Percentiles rank a stretch among this genome's conserved stretches.
Conservation (phyloP, 2,888 invertebrate genomes). For the Dryomyza anilis region DNA sequence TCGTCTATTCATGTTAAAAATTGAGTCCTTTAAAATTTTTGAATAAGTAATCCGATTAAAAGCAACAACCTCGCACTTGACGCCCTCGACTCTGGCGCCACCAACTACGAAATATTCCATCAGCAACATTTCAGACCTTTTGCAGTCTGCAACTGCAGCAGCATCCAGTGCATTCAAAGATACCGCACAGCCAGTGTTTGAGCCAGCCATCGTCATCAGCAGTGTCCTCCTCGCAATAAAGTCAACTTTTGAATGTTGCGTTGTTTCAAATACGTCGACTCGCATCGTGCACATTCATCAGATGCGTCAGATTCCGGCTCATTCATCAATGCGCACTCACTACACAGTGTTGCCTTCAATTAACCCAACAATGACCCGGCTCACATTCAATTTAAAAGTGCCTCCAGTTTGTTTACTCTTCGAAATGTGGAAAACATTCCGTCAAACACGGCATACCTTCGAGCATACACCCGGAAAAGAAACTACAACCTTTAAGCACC, state of each 20-base stretch:
- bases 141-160: neutral
- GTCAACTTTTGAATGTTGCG: neutral
- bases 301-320: neutral
- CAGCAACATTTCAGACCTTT: neutral
- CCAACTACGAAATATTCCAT: neutral
- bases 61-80: too few species aligned
- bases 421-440: too few species aligned
- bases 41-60: conserved; percentile 13
- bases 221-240: neutral
- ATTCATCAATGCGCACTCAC: neutral
- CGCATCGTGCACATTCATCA: too few species aligned
- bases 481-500: too few species aligned
- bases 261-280: too few species aligned
- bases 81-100: too few species aligned
- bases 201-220: neutral
- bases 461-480: too few species aligned
- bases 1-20: neutral
- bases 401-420: neutral
- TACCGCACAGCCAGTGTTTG: neutral
- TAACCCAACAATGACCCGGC: conserved; percentile 8
- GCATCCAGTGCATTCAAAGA: neutral
- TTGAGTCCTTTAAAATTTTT: neutral
- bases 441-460: too few species aligned
- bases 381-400: conserved; percentile 4
- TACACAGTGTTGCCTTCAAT: neutral